A percentile compares a stretch with the other conserved stretches of the same genome.
phyloP scores from a whole-genome alignment of 35 echinoderm and acorn worm species.

The Ptychodera flava region DNA sequence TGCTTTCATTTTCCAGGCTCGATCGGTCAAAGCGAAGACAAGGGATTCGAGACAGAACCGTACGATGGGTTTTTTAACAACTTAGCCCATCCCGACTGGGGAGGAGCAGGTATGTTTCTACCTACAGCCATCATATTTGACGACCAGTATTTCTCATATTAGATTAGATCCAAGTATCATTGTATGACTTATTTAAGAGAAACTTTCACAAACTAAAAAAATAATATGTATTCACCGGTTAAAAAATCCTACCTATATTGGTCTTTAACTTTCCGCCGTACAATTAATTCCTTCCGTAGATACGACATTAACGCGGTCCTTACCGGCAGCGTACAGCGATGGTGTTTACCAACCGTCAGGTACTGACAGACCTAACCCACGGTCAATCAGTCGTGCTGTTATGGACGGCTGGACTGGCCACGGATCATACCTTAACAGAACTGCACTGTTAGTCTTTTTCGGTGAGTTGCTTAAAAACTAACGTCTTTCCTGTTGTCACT shows the following conservation, averaged over 20 bases:
- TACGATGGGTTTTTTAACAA: conserved; percentile 18
- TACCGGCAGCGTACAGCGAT: conserved; percentile 41
- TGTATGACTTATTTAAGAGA: not conserved
- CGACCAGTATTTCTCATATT: not conserved
- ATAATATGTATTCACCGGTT: not conserved
- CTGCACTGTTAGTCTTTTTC: conserved; percentile 41
- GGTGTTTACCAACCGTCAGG: conserved; percentile 23
- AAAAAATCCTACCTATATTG: not conserved
- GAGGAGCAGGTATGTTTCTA: conserved; percentile 8
- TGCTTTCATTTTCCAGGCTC: too few relatives aligned
- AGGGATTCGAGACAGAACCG: not conserved
- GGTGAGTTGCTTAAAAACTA: conserved; percentile 13
- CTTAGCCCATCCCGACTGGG: conserved; percentile 2
- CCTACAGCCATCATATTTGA: not conserved
- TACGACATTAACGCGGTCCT: conserved; percentile 18
- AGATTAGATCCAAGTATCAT: not conserved
- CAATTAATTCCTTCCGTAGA: conserved; percentile 8
- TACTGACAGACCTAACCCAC: conserved; percentile 27
- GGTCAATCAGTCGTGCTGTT: conserved; percentile 20
- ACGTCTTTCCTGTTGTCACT: not conserved
- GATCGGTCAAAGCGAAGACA: not conserved
- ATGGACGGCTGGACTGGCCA: conserved; percentile 27
- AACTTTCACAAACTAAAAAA: not conserved
- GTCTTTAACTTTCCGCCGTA: not conserved
- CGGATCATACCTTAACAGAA: conserved; percentile 24